phyloP scores from a whole-genome alignment of 2,888 invertebrate species.

The Acleris literana region DNA sequence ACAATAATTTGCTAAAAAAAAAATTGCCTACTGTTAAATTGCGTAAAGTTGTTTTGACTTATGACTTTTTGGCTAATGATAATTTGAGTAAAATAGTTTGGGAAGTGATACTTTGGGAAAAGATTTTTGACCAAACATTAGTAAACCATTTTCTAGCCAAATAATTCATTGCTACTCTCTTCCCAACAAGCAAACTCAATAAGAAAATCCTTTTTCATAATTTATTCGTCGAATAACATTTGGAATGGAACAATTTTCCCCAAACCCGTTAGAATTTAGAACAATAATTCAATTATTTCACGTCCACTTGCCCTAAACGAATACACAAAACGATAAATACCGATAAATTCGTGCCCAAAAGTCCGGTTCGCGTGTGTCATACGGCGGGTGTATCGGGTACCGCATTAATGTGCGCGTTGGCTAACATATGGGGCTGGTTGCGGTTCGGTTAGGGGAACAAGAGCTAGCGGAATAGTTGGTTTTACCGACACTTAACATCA shows the following conservation, averaged over 20 bases:
- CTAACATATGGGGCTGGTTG: constrained; percentile 1
- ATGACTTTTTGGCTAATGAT: no score
- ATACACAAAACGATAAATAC: constrained; percentile 34
- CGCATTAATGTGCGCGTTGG: constrained; percentile 12
- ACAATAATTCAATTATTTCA: constrained; percentile 31
- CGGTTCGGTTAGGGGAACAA: background rate
- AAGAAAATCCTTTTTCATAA: constrained; percentile 1
- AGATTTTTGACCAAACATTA: no score
- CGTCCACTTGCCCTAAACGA: constrained; percentile 31
- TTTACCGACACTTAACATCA: no score
- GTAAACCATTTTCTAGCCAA: no score
- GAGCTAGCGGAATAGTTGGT: background rate
- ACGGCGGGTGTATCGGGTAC: constrained; percentile 19
- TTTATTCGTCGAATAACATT: background rate
- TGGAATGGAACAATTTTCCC: background rate
- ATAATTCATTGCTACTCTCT: no score
- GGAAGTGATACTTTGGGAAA: no score
- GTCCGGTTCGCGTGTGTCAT: constrained; percentile 35
- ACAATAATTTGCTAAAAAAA: no score
- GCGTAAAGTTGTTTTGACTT: no score
- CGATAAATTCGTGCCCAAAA: constrained; percentile 36
- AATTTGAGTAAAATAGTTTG: no score
- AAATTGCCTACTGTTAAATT: no score
- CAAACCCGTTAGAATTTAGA: constrained; percentile 25
- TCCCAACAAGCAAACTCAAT: background rate